phyloP scores from a whole-genome alignment of 23 tunicate genomes.

The Ascidia mentula region DNA sequence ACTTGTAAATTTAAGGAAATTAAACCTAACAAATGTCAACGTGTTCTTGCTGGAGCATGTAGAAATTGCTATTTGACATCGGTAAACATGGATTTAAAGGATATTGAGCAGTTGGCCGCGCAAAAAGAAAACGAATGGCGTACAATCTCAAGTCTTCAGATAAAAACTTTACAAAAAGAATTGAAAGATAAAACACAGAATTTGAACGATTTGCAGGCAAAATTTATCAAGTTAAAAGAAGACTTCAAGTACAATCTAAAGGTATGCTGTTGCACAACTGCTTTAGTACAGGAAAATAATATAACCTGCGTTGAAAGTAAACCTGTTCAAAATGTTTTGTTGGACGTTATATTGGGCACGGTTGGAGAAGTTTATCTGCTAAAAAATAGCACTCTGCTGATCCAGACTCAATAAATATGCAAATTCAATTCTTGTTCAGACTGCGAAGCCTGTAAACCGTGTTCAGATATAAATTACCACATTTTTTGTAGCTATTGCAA shows the following conservation, averaged over 20 bases:
- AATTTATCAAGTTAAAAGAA: conserved; percentile 48
- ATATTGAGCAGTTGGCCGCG: conserved; percentile 47
- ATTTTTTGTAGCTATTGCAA: conserved; percentile 54
- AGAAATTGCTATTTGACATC: no score
- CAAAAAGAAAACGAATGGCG: conserved; percentile 76
- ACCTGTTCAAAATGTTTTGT: no score
- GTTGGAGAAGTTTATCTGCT: no score
- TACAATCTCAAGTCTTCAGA: conserved; percentile 47
- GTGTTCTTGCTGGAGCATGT: no score
- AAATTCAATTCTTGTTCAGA: neutral
- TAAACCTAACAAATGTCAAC: no score
- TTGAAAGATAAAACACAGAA: conserved; percentile 21
- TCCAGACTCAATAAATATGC: no score
- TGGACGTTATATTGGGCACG: no score
- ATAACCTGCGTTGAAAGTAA: no score
- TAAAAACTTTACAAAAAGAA: conserved; percentile 46
- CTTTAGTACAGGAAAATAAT: no score
- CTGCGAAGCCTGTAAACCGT: neutral
- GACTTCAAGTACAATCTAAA: conserved; percentile 51
- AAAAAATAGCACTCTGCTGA: neutral
- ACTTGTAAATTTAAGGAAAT: no score
- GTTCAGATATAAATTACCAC: neutral
- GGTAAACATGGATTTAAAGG: conserved; percentile 35
- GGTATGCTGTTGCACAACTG: conserved; percentile 2
- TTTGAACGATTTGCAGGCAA: conserved; percentile 15